Conservation (phyloP, 2,113 vertebrate genomes). For the Larimichthys crocea region DNA sequence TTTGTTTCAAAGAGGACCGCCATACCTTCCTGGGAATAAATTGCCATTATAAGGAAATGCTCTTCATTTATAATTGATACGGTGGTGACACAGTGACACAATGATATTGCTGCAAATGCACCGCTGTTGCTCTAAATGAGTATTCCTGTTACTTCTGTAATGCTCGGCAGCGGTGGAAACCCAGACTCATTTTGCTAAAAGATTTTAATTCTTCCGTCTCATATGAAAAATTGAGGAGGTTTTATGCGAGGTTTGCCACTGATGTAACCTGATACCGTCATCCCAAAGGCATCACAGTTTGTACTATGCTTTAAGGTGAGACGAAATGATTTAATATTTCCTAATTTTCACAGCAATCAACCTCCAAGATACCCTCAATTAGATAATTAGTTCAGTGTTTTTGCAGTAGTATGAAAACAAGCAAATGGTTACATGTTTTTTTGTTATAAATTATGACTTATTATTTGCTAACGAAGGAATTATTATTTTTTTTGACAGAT, state of each 20-base stretch:
- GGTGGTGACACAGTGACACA: conserved; percentile 68
- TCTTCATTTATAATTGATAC: conserved; percentile 81
- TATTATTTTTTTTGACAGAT: background rate
- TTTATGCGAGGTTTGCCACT: conserved; percentile 1
- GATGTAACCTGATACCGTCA: background rate
- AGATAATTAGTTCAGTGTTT: background rate
- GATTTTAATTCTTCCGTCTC: background rate
- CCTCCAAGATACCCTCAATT: background rate
- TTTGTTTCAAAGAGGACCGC: conserved; percentile 70
- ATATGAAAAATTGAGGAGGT: background rate
- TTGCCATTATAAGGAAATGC: conserved; percentile 74
- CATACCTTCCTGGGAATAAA: conserved; percentile 75
- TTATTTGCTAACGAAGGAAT: background rate
- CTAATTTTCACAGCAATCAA: background rate
- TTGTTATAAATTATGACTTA: background rate
- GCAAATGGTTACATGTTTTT: background rate
- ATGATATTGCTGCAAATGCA: conserved; percentile 70
- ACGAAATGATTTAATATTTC: background rate
- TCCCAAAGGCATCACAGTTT: background rate
- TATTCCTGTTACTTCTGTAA: conserved; percentile 53
- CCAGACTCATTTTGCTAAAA: conserved; percentile 6
- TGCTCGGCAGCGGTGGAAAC: conserved; percentile 5
- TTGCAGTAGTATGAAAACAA: background rate
- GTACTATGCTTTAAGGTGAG: background rate
- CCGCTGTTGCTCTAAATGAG: conserved; percentile 69